These are phyloP conservation scores for Austrolebias charrua DNA, from an alignment of 2,797 vertebrate species.

Conservation along the genomic window DNA sequence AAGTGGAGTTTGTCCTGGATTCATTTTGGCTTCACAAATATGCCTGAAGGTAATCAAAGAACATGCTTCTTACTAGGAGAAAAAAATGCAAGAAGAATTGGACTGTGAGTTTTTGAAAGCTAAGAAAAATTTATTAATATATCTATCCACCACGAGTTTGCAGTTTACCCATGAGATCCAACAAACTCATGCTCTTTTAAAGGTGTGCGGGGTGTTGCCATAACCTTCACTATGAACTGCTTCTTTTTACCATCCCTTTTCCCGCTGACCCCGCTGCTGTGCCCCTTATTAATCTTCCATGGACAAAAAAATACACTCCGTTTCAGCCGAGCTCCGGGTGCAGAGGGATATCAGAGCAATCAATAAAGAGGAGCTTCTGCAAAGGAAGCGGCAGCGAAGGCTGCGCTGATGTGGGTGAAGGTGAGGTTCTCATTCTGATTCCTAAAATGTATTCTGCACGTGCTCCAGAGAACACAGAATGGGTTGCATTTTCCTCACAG, in stretches of 20 bases:
- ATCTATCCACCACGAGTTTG: conserved; percentile 6
- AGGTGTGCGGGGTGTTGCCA: conserved; percentile 37
- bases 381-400: conserved; percentile 45
- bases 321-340: conserved; percentile 31
- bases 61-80: conserved; percentile 36
- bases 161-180: conserved; percentile 26
- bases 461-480: conserved; percentile 40
- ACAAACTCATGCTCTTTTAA: conserved; percentile 47
- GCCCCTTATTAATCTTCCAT: conserved; percentile 66
- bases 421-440: conserved; percentile 60
- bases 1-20: conserved; percentile 22
- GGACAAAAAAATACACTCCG: conserved; percentile 15
- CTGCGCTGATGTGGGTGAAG: conserved; percentile 51
- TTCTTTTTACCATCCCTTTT: conserved; percentile 62
- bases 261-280: conserved; percentile 33
- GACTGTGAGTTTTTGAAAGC: conserved; percentile 17
- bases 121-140: conserved; percentile 11
- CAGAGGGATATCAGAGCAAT: conserved; percentile 61
- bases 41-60: conserved; percentile 39
- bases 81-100: conserved; percentile 5
- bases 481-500: conserved; percentile 55
- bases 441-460: conserved; percentile 34
- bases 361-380: conserved; percentile 54
- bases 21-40: conserved; percentile 39
- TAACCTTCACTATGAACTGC: conserved; percentile 54